Percentiles rank a stretch among this genome's conserved stretches.
These are phyloP conservation scores for Agonum fuliginosum DNA, from an alignment of 2,888 invertebrate genomes.

Conservation along the genomic window DNA sequence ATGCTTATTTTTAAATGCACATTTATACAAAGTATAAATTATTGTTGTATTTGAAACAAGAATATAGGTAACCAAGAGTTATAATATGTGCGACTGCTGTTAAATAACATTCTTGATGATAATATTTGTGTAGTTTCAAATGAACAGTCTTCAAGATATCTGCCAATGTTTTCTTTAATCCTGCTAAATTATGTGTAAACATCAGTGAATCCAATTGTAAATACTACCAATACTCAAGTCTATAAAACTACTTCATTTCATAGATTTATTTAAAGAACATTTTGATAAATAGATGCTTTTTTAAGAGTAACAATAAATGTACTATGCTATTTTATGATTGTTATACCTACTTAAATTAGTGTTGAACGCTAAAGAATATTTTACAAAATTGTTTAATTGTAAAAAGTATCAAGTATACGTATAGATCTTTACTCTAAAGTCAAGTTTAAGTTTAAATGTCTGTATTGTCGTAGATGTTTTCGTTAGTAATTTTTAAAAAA, in stretches of 20 bases:
- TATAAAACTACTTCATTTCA: background rate
- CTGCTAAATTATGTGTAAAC: background rate
- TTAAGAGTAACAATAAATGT: constrained; percentile 19
- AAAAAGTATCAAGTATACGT: constrained; percentile 42
- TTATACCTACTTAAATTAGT: constrained; percentile 34
- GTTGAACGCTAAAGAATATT: constrained; percentile 33
- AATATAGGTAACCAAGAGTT: too few species aligned
- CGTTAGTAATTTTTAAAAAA: background rate
- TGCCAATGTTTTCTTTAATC: background rate
- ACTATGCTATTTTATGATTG: constrained; percentile 49
- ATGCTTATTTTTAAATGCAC: too few species aligned
- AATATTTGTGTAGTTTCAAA: too few species aligned
- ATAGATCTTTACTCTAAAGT: constrained; percentile 37
- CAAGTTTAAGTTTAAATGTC: constrained; percentile 30
- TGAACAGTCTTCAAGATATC: too few species aligned
- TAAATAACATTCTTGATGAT: too few species aligned
- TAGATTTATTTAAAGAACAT: constrained; percentile 34
- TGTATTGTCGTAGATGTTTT: constrained; percentile 22
- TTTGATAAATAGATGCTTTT: constrained; percentile 42
- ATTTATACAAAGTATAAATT: too few species aligned
- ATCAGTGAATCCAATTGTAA: constrained; percentile 2
- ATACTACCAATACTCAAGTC: background rate
- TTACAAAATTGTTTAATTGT: constrained; percentile 32
- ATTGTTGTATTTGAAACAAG: too few species aligned
- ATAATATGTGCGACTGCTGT: too few species aligned